A percentile compares a stretch with the other conserved stretches of the same genome.
Conservation (phyloP, 35 echinoderm and acorn worm genomes). For the Nesometra sesokonis region DNA sequence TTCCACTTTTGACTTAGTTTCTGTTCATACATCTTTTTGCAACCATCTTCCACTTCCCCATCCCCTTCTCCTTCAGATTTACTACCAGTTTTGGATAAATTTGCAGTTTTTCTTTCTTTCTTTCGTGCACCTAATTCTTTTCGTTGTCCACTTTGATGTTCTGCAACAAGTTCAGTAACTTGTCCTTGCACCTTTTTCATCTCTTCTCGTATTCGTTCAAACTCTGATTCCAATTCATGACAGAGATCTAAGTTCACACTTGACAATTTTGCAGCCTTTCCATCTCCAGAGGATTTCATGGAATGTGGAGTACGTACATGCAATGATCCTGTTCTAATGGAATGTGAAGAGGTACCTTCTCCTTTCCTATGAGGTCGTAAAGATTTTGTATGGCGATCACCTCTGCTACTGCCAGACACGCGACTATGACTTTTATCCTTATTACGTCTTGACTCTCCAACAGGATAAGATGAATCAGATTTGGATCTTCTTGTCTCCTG, state of each 20-base stretch:
- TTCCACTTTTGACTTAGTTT: not conserved
- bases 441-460: not conserved
- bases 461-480: not conserved
- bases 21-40: not conserved
- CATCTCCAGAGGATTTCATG: not conserved
- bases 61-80: not conserved
- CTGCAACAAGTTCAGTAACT: not conserved
- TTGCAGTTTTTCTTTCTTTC: not conserved
- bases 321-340: not conserved
- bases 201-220: not conserved
- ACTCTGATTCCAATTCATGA: not conserved
- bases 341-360: not conserved
- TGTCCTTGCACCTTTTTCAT: not conserved
- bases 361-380: not conserved
- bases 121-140: not conserved
- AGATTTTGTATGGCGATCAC: not conserved
- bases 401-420: not conserved
- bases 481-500: not conserved
- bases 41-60: not conserved
- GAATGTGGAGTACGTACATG: not conserved
- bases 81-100: not conserved
- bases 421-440: not conserved
- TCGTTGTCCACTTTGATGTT: not conserved
- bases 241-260: not conserved
- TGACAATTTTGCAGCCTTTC: not conserved